Conservation (phyloP, 2,113 vertebrate species). For the Lycaon pictus region DNA sequence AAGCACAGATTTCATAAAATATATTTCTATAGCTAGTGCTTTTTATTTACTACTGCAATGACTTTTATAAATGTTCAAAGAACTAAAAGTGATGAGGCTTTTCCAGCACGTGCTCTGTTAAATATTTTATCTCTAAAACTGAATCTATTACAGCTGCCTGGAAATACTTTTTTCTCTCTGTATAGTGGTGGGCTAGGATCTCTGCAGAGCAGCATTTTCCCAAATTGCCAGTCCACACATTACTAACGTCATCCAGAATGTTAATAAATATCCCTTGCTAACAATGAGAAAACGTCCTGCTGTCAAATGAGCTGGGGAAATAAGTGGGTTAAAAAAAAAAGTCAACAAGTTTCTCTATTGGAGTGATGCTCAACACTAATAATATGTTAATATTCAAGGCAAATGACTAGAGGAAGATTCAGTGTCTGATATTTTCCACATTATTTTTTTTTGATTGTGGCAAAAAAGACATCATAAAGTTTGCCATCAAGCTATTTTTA, state of each 20-base stretch:
- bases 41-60: neutral
- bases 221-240: neutral
- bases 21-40: conserved; percentile 9
- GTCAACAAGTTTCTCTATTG: neutral
- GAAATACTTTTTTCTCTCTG: neutral
- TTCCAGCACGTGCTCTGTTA: neutral
- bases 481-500: conserved; percentile 5
- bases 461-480: neutral
- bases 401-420: neutral
- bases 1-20: conserved; percentile 44
- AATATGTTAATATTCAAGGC: neutral
- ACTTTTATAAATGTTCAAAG: conserved; percentile 40
- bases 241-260: neutral
- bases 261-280: neutral
- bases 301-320: conserved; percentile 1
- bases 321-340: neutral
- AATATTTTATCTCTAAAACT: neutral
- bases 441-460: neutral
- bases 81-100: neutral
- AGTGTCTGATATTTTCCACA: neutral
- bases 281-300: neutral
- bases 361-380: neutral
- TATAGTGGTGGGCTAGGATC: neutral
- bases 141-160: neutral
- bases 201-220: neutral